Conservation (phyloP, 1,140 invertebrate genomes). For the Maniola jurtina region DNA sequence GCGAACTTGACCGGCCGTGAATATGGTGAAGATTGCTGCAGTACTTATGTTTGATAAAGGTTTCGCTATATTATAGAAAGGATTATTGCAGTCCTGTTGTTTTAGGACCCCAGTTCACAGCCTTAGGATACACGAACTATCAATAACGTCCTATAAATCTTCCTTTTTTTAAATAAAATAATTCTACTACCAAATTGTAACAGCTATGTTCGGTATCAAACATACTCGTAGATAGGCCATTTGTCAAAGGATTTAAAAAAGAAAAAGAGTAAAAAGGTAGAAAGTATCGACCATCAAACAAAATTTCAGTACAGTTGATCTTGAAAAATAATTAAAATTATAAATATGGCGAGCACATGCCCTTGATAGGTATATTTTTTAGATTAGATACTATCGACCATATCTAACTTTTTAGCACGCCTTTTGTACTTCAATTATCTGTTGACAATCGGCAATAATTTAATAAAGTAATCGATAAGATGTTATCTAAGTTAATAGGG, state of each 20-base stretch:
- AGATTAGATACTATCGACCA: background rate
- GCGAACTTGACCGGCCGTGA: background rate
- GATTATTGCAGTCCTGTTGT: no score
- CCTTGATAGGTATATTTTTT: background rate
- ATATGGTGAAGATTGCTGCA: background rate
- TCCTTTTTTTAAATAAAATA: no score
- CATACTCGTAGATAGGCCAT: no score
- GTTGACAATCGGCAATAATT: conserved; percentile 13
- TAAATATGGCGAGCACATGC: background rate
- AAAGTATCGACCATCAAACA: no score
- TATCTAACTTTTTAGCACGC: background rate
- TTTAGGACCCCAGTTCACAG: no score
- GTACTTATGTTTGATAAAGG: background rate
- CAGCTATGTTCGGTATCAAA: no score
- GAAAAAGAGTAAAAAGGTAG: no score
- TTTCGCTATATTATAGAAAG: background rate
- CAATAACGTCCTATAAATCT: no score
- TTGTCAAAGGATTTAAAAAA: no score
- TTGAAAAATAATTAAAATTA: background rate
- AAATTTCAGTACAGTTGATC: background rate
- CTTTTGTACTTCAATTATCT: conserved; percentile 14
- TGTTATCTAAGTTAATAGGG: conserved; percentile 12
- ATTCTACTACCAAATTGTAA: no score
- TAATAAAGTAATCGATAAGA: conserved; percentile 24
- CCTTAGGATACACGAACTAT: no score